phyloP scores from a whole-genome alignment of 1,140 invertebrate species.

The Steinernema khuongi region DNA sequence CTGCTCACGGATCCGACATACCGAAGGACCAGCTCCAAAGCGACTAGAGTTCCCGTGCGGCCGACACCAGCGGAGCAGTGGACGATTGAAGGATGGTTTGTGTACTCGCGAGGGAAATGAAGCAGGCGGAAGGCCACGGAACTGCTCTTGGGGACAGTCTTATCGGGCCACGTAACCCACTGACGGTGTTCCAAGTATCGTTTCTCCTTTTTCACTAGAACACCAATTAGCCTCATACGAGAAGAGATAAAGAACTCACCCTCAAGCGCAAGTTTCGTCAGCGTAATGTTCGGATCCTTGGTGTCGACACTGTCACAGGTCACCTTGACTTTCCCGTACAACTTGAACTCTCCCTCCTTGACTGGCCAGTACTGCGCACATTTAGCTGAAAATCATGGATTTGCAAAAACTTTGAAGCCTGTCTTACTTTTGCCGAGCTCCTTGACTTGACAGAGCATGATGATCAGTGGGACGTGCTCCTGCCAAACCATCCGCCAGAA shows the following conservation, averaged over 20 bases:
- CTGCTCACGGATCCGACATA: too few species aligned
- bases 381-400: background rate
- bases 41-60: background rate
- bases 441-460: constrained; percentile 6
- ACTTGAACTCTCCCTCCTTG: background rate
- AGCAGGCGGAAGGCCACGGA: background rate
- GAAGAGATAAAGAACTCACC: background rate
- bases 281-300: background rate
- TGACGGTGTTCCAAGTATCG: background rate
- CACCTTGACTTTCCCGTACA: background rate
- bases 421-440: background rate
- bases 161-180: background rate
- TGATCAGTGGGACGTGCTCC: constrained; percentile 4
- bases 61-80: background rate
- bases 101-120: background rate
- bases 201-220: background rate
- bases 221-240: background rate
- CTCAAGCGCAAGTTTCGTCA: background rate
- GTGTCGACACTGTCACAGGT: background rate
- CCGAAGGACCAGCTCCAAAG: background rate
- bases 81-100: background rate
- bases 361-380: background rate
- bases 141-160: background rate
- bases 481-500: constrained; percentile 12
- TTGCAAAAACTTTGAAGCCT: background rate